Evolutionary conservation across 37 sponge, comb jelly and placozoan species (phyloP).

Genomic region (Crambe crambe): DNA sequence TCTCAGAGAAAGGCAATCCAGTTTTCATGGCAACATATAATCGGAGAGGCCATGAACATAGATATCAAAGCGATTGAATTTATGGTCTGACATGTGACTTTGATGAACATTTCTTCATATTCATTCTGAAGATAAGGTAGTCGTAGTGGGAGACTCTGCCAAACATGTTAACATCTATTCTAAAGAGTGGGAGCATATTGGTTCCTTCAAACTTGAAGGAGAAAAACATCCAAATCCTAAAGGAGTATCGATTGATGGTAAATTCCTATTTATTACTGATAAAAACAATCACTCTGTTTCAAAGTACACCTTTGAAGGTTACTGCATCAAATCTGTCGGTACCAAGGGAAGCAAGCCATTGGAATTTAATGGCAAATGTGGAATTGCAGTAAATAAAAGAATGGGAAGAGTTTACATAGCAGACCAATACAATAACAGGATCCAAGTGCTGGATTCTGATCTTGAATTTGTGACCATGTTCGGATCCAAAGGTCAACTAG

Average conservation of each 20-base stretch:
- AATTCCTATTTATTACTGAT: slow-evolving; percentile 21
- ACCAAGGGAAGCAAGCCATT: slow-evolving; percentile 11
- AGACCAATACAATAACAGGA: slow-evolving; percentile 50
- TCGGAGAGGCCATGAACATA: no score
- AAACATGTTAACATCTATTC: background rate
- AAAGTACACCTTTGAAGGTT: slow-evolving; percentile 50
- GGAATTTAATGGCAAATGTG: slow-evolving; percentile 34
- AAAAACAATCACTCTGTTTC: slow-evolving; percentile 28
- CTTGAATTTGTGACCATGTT: slow-evolving; percentile 36
- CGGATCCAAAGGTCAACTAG: background rate
- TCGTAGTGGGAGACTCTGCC: background rate
- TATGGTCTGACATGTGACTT: no score
- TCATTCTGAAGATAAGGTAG: background rate
- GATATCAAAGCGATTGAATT: no score
- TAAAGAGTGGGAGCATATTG: background rate
- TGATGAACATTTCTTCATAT: no score
- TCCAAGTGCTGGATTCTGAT: slow-evolving; percentile 59
- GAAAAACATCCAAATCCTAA: background rate
- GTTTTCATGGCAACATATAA: no score
- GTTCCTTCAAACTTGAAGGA: background rate
- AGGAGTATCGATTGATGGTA: slow-evolving; percentile 23
- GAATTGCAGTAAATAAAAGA: slow-evolving; percentile 25
- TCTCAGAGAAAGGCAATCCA: no score
- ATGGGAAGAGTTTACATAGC: slow-evolving; percentile 38
- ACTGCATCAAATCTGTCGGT: slow-evolving; percentile 36